Evolutionary conservation across 2,888 invertebrate species (phyloP), one percentile per base, ranked within the genome.

Genomic region (Phyllotreta cruciferae): DNA sequence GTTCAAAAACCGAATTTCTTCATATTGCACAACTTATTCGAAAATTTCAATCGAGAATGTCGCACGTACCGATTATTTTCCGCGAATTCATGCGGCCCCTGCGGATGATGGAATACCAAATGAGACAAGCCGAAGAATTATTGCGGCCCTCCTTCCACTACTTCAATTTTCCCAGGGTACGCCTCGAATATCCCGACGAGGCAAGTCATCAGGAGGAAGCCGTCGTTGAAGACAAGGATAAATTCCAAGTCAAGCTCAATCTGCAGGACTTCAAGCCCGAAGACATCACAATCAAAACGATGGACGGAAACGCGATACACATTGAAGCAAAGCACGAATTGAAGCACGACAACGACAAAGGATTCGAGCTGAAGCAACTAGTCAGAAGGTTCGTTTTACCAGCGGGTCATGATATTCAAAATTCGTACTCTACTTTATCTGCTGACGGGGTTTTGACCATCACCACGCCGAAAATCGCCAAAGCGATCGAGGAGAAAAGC

Each of bases 321-420:
- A 84, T 91, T 13, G 90, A 93, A 78, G 93, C 90, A 0, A 91
- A 88, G 77, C 92, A 91, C 75, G 91, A 91, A 74, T 88, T 92
- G 67, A 88, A 88, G 70, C 85, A 86, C 39, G 90, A 91, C 68
- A 86, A 88, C n/a, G 88, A 89, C 70, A 56, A 66, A 13, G 92
- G 92, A 0, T 89, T 86, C 78, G 87, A 92, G 24, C 87, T 89
- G 42, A 86, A 91, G 60, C 90, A 93, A 68, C 91, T 93, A 72
- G 86, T 90, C 64, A 84, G 93, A 52, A 85, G 90, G 64, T 94
- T 93, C 77, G 77, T 87, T 52, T 78, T 94, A 55, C 93, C 94
- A 0, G 87, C 89, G 71, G 91, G 89, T 0, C 90, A 90, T 61
- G 90, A 93, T 63, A 85, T 90, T 5, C 87, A 87, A 65, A 85